Conservation (phyloP, 2,888 invertebrate genomes). For the Pyrgus malvae region DNA sequence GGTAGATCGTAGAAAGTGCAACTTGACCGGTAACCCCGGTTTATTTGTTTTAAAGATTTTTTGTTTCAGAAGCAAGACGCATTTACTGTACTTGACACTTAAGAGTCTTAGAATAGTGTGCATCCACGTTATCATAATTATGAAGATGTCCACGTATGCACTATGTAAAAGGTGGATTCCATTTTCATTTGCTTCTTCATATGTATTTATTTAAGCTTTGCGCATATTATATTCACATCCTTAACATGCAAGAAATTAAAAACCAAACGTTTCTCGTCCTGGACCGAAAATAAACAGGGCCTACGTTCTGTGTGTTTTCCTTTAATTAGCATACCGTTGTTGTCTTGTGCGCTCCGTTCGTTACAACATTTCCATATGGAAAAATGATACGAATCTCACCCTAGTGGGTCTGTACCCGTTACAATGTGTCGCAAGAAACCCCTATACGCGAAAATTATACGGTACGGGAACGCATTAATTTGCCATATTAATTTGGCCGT, state of each 20-base stretch:
- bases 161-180: too few species aligned
- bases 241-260: constrained; percentile 39
- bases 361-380: constrained; percentile 79
- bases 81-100: too few species aligned
- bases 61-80: too few species aligned
- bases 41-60: too few species aligned
- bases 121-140: too few species aligned
- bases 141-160: too few species aligned
- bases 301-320: constrained; percentile 69
- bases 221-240: not conserved
- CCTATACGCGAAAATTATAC: constrained; percentile 77
- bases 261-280: constrained; percentile 52
- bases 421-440: constrained; percentile 69
- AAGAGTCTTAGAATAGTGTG: too few species aligned
- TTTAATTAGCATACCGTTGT: constrained; percentile 81
- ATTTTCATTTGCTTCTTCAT: too few species aligned
- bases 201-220: not conserved
- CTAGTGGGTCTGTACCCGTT: constrained; percentile 38
- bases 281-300: constrained; percentile 69
- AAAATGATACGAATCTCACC: constrained; percentile 74
- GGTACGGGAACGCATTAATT: constrained; percentile 78
- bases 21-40: too few species aligned
- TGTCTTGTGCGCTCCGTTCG: constrained; percentile 72
- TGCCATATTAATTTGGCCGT: constrained; percentile 83
- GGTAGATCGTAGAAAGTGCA: too few species aligned